Conservation (phyloP, 2,888 invertebrate species). For the Syritta pipiens region DNA sequence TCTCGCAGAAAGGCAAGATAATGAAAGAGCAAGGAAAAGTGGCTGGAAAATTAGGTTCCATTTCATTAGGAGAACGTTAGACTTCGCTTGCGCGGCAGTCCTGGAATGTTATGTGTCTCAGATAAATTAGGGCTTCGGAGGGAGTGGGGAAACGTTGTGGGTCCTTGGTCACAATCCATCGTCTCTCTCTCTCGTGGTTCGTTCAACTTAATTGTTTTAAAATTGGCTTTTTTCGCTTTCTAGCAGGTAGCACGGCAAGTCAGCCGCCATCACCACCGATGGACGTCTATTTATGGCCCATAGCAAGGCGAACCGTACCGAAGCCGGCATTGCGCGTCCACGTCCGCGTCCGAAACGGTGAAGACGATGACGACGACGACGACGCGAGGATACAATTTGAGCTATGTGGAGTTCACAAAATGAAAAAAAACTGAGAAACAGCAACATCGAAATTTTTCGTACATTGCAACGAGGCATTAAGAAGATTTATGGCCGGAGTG, state of each 20-base stretch:
- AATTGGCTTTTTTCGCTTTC: slow-evolving; percentile 58
- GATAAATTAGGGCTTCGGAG: slow-evolving; percentile 45
- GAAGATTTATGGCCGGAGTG: slow-evolving; percentile 63
- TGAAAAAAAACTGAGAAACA: too few species aligned
- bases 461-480: slow-evolving; percentile 65
- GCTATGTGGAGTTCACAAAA: too few species aligned
- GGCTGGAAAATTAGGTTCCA: slow-evolving; percentile 40
- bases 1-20: slow-evolving; percentile 8
- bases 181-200: slow-evolving; percentile 35
- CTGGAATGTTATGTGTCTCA: slow-evolving; percentile 25
- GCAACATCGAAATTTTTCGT: slow-evolving; percentile 60
- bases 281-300: slow-evolving; percentile 44
- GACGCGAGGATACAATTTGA: slow-evolving; percentile 34
- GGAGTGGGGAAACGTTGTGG: too few species aligned
- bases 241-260: background rate
- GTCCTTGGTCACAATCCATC: too few species aligned
- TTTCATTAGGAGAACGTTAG: slow-evolving; percentile 20
- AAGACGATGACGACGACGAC: background rate
- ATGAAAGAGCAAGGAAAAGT: slow-evolving; percentile 9
- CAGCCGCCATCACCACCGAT: too few species aligned
- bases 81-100: slow-evolving; percentile 2
- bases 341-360: background rate
- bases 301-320: slow-evolving; percentile 7
- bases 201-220: slow-evolving; percentile 68
- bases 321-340: slow-evolving; percentile 10